phyloP scores from a whole-genome alignment of 2,888 invertebrate genomes.

The Chydorus sphaericus region DNA sequence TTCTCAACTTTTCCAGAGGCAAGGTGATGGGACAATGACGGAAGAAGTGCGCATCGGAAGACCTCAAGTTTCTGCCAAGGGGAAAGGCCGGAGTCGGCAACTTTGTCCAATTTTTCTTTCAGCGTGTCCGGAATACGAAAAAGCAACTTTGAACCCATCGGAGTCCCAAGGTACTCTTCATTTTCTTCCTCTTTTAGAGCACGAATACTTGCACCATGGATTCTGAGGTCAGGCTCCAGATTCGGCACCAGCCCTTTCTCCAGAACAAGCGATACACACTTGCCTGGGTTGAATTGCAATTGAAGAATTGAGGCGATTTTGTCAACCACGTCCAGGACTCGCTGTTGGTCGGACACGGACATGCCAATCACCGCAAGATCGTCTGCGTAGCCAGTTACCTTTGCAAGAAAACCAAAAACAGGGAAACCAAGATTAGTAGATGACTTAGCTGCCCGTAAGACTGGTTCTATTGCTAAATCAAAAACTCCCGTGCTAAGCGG shows the following conservation, averaged over 20 bases:
- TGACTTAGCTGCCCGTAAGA: not conserved
- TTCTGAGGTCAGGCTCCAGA: not conserved
- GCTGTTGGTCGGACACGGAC: not conserved
- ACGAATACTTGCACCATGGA: not conserved
- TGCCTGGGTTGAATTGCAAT: not conserved
- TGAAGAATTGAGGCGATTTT: not conserved
- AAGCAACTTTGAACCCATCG: not conserved
- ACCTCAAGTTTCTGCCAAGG: not conserved
- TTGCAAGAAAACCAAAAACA: not conserved
- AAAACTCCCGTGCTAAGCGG: slow-evolving; percentile 24
- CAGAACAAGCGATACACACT: not conserved
- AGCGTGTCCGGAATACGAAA: not conserved
- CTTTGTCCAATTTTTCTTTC: not conserved
- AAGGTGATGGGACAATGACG: not conserved
- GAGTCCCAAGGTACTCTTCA: not conserved
- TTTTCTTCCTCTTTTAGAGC: not conserved
- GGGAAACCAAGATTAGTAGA: not conserved
- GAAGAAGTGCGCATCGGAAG: not conserved
- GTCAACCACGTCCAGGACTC: not conserved
- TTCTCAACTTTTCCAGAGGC: not conserved
- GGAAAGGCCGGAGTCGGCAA: not conserved
- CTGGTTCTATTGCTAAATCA: not conserved
- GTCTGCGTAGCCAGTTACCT: not conserved
- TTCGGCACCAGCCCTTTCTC: not conserved
- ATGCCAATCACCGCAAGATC: not conserved